A percentile compares a stretch with the other conserved stretches of the same genome.
These are phyloP conservation scores for Lasius fuliginosus DNA, from an alignment of 2,888 invertebrate genomes.

Conservation along the genomic window DNA sequence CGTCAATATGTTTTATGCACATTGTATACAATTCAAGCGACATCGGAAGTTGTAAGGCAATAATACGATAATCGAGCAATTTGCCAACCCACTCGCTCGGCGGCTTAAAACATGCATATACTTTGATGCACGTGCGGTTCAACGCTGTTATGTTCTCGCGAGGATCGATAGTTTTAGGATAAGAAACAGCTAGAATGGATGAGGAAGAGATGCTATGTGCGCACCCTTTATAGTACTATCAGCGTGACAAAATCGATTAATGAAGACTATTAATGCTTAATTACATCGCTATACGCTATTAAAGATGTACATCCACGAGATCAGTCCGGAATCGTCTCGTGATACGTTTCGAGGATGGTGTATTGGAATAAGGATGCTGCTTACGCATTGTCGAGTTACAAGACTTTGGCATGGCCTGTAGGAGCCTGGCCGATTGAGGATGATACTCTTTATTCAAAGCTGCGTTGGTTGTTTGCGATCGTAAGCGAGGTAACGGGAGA, in stretches of 20 bases:
- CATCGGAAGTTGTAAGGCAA: neutral
- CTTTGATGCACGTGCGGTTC: neutral
- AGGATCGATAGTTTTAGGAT: slow-evolving; percentile 31
- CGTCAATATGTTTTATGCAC: neutral
- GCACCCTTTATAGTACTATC: neutral
- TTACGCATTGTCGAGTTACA: slow-evolving; percentile 34
- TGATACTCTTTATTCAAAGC: slow-evolving; percentile 24
- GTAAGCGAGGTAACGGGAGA: slow-evolving; percentile 32
- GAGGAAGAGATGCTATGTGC: neutral
- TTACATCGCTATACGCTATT: neutral
- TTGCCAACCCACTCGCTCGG: neutral
- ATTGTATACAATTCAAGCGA: neutral
- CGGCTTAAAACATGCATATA: slow-evolving; percentile 39
- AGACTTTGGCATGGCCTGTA: slow-evolving; percentile 29
- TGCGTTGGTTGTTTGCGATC: slow-evolving; percentile 42
- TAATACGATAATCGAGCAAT: slow-evolving; percentile 25
- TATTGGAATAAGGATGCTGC: slow-evolving; percentile 35
- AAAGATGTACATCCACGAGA: slow-evolving; percentile 21
- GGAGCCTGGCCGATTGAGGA: slow-evolving; percentile 56
- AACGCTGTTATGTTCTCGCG: neutral
- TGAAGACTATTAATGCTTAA: slow-evolving; percentile 33
- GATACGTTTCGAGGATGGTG: neutral
- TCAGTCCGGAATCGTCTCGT: neutral
- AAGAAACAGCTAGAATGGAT: neutral
- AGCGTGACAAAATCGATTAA: slow-evolving; percentile 7